Conservation (phyloP, 2,888 invertebrate species). For the Nomada goodeniana region DNA sequence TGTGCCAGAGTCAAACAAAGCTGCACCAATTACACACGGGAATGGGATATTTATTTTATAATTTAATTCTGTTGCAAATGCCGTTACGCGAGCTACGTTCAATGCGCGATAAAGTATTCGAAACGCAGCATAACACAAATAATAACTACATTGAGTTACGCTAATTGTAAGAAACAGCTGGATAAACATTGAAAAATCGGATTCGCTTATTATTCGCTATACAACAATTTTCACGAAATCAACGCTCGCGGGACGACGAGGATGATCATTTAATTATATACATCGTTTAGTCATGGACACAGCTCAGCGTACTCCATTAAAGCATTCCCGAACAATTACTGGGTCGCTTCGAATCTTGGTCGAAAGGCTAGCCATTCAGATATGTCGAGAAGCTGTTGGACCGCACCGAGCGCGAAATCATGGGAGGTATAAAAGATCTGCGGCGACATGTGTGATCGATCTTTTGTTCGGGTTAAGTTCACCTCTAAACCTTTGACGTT, state of each 20-base stretch:
- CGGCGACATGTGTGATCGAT: slow-evolving; percentile 25
- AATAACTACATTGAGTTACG: not conserved
- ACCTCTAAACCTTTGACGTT: slow-evolving; percentile 49
- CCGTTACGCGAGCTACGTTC: not conserved
- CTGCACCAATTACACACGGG: not conserved
- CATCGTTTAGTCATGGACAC: not conserved
- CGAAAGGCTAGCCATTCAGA: not conserved
- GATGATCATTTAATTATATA: not conserved
- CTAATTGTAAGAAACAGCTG: no score
- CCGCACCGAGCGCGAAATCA: slow-evolving; percentile 32
- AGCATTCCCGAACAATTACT: slow-evolving; percentile 14
- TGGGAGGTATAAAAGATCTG: slow-evolving; percentile 33
- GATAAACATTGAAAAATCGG: not conserved
- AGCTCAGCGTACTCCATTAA: not conserved
- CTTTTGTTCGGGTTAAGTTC: slow-evolving; percentile 47
- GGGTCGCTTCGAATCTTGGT: not conserved
- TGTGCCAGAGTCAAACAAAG: not conserved
- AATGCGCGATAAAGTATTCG: not conserved
- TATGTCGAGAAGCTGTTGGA: slow-evolving; percentile 36
- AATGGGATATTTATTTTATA: not conserved
- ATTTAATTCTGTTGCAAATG: slow-evolving; percentile 16
- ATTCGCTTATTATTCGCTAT: not conserved
- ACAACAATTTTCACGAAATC: not conserved
- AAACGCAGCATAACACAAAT: not conserved
- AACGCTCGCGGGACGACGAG: not conserved